Conservation (phyloP, 2,113 vertebrate genomes). For the Upupa epops region DNA sequence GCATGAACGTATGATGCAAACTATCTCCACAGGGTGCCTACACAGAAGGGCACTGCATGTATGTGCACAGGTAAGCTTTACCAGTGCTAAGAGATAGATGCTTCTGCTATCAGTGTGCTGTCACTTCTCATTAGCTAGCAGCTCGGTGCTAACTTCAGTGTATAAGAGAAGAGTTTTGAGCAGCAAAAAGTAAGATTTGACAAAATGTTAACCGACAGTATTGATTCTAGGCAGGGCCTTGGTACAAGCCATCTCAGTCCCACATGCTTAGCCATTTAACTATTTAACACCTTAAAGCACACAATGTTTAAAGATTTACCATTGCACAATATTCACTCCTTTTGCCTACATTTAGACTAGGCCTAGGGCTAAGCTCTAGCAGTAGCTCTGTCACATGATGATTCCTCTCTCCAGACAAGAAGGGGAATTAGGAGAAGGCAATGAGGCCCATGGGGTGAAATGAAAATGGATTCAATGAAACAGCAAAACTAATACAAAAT, state of each 20-base stretch:
- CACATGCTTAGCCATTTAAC: neutral
- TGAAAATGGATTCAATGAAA: too few species aligned
- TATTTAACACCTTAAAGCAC: neutral
- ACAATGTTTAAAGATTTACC: rapidly evolving
- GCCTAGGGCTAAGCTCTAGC: too few species aligned
- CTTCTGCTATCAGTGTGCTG: neutral
- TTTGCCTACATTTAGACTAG: too few species aligned
- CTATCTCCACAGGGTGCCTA: neutral
- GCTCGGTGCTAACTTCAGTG: neutral
- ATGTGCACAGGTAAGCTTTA: neutral
- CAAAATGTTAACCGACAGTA: neutral
- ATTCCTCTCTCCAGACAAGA: too few species aligned
- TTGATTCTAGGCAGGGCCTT: neutral
- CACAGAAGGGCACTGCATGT: neutral
- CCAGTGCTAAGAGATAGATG: neutral
- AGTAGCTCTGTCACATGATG: too few species aligned
- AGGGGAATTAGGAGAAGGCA: too few species aligned
- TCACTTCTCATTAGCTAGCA: neutral
- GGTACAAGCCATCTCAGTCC: neutral
- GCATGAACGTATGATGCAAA: neutral
- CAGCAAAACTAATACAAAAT: too few species aligned
- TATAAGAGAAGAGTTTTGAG: neutral
- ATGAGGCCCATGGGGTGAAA: too few species aligned
- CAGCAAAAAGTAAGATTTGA: neutral
- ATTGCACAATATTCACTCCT: neutral